Conservation (phyloP, 2,888 invertebrate species). For the Drosophila anomelani region DNA sequence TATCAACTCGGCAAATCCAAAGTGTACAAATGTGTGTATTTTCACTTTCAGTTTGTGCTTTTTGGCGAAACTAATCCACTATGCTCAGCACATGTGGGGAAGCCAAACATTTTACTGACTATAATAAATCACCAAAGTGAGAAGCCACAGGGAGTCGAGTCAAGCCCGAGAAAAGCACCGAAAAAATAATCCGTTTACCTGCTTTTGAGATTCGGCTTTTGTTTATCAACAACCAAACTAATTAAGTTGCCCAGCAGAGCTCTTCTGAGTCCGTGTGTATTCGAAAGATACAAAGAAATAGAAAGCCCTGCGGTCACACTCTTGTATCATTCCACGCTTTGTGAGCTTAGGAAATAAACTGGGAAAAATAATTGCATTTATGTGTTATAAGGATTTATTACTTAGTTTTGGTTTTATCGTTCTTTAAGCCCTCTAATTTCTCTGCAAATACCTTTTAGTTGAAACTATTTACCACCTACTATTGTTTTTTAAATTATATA, state of each 20-base stretch:
- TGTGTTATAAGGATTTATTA: background rate
- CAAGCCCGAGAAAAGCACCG: constrained; percentile 10
- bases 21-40: constrained; percentile 30
- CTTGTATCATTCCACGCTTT: constrained; percentile 17
- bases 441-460: background rate
- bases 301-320: constrained; percentile 69
- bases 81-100: constrained; percentile 57
- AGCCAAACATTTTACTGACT: constrained; percentile 49
- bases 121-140: constrained; percentile 45
- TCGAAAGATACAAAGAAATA: constrained; percentile 44
- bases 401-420: background rate
- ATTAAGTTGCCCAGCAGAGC: constrained; percentile 64
- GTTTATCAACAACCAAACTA: constrained; percentile 57
- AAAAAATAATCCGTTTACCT: constrained; percentile 76
- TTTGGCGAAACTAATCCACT: constrained; percentile 53
- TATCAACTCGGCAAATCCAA: constrained; percentile 23
- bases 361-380: background rate
- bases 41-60: constrained; percentile 50
- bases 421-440: background rate
- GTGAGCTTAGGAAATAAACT: constrained; percentile 19
- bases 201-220: constrained; percentile 33
- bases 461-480: background rate
- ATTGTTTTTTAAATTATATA: background rate
- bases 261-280: constrained; percentile 1
- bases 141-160: constrained; percentile 27